Evolutionary conservation across 2,888 invertebrate species (phyloP).

Genomic region (Strigamia crassipes): DNA sequence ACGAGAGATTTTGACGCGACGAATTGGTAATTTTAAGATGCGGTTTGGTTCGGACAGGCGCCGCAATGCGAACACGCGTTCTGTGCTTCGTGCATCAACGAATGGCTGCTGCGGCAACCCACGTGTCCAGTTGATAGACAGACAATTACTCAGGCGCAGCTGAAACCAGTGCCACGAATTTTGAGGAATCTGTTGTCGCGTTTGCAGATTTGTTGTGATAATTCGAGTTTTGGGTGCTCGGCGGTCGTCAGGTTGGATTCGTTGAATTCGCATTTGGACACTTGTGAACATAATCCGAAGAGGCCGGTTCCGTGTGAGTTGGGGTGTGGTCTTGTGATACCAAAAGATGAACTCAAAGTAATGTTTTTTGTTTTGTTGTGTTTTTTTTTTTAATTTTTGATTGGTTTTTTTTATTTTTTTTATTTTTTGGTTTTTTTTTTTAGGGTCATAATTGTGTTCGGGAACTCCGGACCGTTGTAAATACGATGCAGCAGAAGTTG

Average conservation of each 20-base stretch:
- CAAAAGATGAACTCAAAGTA: constrained; percentile 87
- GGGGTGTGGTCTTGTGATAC: constrained; percentile 91
- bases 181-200: constrained; percentile 87
- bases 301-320: constrained; percentile 89
- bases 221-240: constrained; percentile 83
- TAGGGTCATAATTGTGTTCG: constrained; percentile 89
- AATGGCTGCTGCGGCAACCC: constrained; percentile 92
- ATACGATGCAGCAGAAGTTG: constrained; percentile 83
- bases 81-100: constrained; percentile 87
- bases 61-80: constrained; percentile 96
- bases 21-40: no score
- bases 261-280: constrained; percentile 80
- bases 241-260: constrained; percentile 82
- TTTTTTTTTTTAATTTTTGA: no score
- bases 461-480: constrained; percentile 81
- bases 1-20: no score
- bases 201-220: constrained; percentile 88
- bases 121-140: constrained; percentile 94
- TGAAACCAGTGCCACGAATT: constrained; percentile 90
- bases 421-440: constrained; percentile 50
- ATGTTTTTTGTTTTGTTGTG: neutral
- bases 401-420: no score
- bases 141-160: constrained; percentile 82
- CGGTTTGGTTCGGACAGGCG: no score
- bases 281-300: constrained; percentile 94